phyloP scores from a whole-genome alignment of 2,888 invertebrate genomes.

The Synergus laeviventris region DNA sequence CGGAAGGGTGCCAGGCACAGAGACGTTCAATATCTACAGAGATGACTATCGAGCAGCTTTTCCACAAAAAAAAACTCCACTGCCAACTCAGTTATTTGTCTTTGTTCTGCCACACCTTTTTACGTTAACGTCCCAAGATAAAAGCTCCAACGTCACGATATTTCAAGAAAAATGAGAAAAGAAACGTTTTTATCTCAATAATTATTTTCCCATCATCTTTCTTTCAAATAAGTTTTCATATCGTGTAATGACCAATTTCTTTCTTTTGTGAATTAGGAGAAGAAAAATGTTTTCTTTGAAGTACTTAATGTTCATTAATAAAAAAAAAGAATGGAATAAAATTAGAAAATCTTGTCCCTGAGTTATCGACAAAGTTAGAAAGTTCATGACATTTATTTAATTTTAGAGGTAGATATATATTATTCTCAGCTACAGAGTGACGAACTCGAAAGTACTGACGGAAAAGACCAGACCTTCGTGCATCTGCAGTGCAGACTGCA shows the following conservation, averaged over 20 bases:
- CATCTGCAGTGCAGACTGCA: conserved; percentile 69
- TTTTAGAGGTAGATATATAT: not conserved
- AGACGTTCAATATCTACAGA: conserved; percentile 45
- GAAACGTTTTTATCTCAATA: not conserved
- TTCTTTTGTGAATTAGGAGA: not conserved
- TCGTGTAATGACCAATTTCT: not conserved
- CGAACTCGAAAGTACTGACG: conserved; percentile 40
- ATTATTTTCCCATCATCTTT: not conserved
- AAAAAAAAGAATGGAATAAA: not conserved
- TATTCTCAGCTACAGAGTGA: not conserved
- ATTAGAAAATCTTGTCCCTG: not conserved
- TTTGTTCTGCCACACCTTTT: conserved; percentile 1
- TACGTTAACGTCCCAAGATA: not conserved
- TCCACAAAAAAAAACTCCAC: conserved; percentile 5
- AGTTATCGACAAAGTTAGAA: not conserved
- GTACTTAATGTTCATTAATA: too few species aligned
- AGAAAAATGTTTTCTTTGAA: too few species aligned
- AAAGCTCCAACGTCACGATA: conserved; percentile 8
- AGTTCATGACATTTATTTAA: conserved; percentile 27
- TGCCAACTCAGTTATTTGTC: conserved; percentile 28
- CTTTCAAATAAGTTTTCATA: not conserved
- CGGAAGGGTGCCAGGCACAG: conserved; percentile 50
- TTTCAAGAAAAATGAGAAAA: not conserved
- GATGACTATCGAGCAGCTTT: conserved; percentile 29
- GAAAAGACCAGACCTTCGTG: conserved; percentile 50